A percentile compares a stretch with the other conserved stretches of the same genome.
These are phyloP conservation scores for Zaprionus ornatus DNA, from an alignment of 1,140 invertebrate genomes.

Conservation along the genomic window DNA sequence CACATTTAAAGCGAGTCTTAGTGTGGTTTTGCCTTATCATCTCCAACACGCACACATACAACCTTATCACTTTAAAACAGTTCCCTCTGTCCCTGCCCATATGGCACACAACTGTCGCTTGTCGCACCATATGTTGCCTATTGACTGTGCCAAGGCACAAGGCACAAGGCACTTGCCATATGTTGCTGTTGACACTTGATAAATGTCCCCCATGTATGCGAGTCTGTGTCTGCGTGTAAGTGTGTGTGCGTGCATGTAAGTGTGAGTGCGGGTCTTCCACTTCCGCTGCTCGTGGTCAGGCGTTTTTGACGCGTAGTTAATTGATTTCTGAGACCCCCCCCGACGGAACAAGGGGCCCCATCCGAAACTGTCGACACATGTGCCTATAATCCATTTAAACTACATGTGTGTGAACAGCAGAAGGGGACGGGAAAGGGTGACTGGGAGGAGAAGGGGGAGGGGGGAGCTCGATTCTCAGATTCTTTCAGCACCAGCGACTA, in stretches of 20 bases:
- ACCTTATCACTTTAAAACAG: neutral
- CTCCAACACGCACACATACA: neutral
- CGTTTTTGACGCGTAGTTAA: constrained; percentile 70
- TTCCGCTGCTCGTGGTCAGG: constrained; percentile 58
- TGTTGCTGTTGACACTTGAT: constrained; percentile 68
- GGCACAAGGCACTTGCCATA: constrained; percentile 27
- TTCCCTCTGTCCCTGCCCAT: neutral
- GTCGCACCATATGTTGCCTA: constrained; percentile 46
- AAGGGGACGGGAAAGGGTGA: neutral
- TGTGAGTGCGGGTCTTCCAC: constrained; percentile 20
- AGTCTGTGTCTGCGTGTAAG: neutral
- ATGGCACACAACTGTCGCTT: neutral
- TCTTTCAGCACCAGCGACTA: constrained; percentile 28
- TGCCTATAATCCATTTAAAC: constrained; percentile 73
- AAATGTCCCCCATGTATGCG: constrained; percentile 51
- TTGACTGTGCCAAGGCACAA: constrained; percentile 6
- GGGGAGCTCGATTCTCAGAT: neutral
- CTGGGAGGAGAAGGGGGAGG: neutral
- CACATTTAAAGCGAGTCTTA: neutral
- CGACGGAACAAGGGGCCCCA: constrained; percentile 19
- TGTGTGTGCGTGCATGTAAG: neutral
- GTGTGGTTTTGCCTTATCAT: neutral
- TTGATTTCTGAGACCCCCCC: constrained; percentile 68
- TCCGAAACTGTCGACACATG: constrained; percentile 42
- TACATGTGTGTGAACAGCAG: constrained; percentile 11